Evolutionary conservation across 2,888 invertebrate genomes (phyloP), one percentile per base, ranked within the genome.

Genomic region (Matsumyia berberina): DNA sequence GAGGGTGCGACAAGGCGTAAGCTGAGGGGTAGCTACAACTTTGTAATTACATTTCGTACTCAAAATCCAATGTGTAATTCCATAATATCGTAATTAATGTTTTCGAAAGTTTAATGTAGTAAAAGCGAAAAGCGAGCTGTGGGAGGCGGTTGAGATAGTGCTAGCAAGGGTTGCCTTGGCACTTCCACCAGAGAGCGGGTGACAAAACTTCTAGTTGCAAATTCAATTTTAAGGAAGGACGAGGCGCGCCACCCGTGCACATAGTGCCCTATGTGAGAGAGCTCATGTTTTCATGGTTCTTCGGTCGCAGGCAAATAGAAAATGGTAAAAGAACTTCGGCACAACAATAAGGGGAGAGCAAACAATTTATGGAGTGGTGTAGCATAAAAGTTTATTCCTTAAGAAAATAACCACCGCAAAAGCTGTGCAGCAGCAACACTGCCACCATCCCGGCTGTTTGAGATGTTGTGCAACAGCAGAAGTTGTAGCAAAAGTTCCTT

Each of bases 61-160:
- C 69, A 83, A 83, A 78, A 69, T 64, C 78, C 78, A 83, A 78
- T 78, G 83, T 78, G 83, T 83, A 78, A 78, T 78, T 83, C 73
- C 83, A 83, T 83, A 78, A 83, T 78, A 73, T 83, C 51, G 83
- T 78, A 83, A 83, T 83, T 83, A 83, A 83, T 83, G 83, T 78
- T 83, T 83, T 69, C 78, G 4, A 73, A 83, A 83, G 83, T 78
- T 83, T 78, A 83, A 83, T 83, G 83, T 83, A 78, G 73, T 78
- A 78, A 78, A 78, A 78, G 77, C 72, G 55, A 53, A 24, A 24
- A 24, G 4, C 1, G 24, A 24, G 24, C 24, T 24, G 24, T 24
- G 1, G 24, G 24, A 78, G 67, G 42, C 70, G 31, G 3, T 31
- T 44, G 31, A 37, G 57, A 67, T 49, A 49, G 60, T 35, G 19